Evolutionary conservation across 2,113 vertebrate genomes (phyloP), one percentile per base, ranked within the genome.

Genomic region (Cyprinodon tularosa): DNA sequence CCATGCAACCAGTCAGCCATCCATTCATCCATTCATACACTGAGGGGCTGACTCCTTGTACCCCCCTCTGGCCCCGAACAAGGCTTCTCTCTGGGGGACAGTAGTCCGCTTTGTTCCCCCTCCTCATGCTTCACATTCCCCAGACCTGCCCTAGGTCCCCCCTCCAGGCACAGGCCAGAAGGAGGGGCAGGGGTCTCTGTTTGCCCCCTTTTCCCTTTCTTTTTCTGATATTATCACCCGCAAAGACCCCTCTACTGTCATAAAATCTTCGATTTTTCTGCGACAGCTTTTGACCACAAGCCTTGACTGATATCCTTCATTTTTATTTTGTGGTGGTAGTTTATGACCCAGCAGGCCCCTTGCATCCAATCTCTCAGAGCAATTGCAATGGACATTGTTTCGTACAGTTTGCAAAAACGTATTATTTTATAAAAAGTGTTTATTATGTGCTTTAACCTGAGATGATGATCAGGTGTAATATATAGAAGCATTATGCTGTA

Each of bases 21-120:
- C 69, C 81, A 77, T 83, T 69, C 77, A 76, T 89, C 74, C 74
- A 90, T 91, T 88, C 90, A 91, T 88, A 70, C 78, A 72, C 20
- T 40, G 66, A 89, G 78, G 13, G 68, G 66, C 83, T 92, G 83
- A 88, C 89, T 88, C 86, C 84, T 89, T 90, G 87, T 86, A 82
- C 86, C 83, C 83, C 85, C 74, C 65, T 85, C 72, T 66, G 44
- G 74, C 83, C 87, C 79, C 88, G 86, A 88, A 90, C 90, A 90
- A 93, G 87, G 87, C 88, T 82, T 91, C 90, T 89, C 90, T 91
- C 91, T 91, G 83, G 90, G 93, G 90, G 91, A 94, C 94, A 95
- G 91, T 92, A 90, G 89, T 88, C 76, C 3, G 84, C 93, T 92
- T 94, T 95, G 94, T 94, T 86, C 84, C 90, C 77, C 61, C 78